These are phyloP conservation scores for Cephus pygmeus DNA, from an alignment of 2,888 invertebrate species.

Conservation along the genomic window DNA sequence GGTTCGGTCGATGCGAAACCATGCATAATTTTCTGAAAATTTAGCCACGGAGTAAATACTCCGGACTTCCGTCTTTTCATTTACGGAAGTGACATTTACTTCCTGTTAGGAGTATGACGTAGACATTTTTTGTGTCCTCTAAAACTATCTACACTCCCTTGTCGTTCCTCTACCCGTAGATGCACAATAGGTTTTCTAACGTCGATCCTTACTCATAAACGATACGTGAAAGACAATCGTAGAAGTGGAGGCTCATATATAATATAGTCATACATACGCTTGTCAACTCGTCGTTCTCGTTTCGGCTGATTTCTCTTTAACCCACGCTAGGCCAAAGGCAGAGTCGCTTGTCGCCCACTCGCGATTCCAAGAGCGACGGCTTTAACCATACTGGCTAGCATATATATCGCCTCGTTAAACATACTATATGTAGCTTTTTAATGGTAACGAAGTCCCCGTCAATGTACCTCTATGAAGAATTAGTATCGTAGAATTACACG, in stretches of 20 bases:
- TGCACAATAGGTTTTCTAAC: not conserved
- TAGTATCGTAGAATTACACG: not conserved
- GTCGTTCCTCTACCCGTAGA: not conserved
- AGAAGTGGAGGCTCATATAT: not conserved
- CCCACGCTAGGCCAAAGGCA: slow-evolving; percentile 32
- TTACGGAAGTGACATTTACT: not conserved
- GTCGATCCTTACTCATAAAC: not conserved
- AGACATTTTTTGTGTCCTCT: not conserved
- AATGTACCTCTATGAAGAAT: not conserved
- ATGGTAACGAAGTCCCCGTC: not conserved
- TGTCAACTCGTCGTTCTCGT: slow-evolving; percentile 31
- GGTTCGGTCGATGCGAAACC: not conserved
- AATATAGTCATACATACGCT: not conserved
- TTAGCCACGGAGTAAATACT: not conserved
- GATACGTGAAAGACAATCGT: not conserved
- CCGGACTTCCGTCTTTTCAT: not conserved
- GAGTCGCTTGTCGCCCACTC: not conserved
- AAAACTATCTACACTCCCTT: not conserved
- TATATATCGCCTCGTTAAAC: not conserved
- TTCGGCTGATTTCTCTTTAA: slow-evolving; percentile 49
- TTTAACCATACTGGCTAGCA: not conserved
- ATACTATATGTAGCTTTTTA: not conserved
- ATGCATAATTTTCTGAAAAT: not conserved
- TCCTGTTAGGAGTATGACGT: not conserved
- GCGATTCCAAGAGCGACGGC: not conserved